Evolutionary conservation across 2,888 invertebrate genomes (phyloP).

Genomic region (Lithophane semibrunnea): DNA sequence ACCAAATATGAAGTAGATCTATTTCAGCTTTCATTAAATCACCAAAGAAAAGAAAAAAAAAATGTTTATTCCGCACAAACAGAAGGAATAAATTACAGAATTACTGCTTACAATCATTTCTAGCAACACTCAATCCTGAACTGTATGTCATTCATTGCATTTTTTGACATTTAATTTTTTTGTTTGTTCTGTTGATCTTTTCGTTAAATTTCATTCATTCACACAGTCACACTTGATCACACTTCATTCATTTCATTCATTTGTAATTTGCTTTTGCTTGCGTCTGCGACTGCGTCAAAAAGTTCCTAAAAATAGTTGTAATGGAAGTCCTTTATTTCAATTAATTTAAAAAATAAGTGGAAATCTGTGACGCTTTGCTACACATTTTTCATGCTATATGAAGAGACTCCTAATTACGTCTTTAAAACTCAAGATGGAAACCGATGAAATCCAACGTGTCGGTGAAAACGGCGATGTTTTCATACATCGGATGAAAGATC

Average conservation of each 20-base stretch:
- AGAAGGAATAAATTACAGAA: too few species aligned
- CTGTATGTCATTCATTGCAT: too few species aligned
- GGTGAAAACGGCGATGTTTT: conserved; percentile 76
- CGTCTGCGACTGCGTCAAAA: too few species aligned
- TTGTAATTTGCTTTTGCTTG: too few species aligned
- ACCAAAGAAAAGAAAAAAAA: too few species aligned
- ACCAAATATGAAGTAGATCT: not conserved
- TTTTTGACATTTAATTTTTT: not conserved
- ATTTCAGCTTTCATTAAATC: not conserved
- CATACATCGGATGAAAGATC: conserved; percentile 85
- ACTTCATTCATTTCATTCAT: too few species aligned
- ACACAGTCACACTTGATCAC: too few species aligned
- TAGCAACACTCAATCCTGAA: too few species aligned
- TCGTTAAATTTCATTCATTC: too few species aligned
- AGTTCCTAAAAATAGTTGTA: not conserved
- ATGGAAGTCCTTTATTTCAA: not conserved
- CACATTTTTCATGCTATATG: not conserved
- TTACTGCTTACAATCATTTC: too few species aligned
- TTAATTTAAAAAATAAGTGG: conserved; percentile 27
- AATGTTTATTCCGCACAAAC: too few species aligned
- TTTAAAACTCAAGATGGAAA: conserved; percentile 76
- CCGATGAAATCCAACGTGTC: conserved; percentile 75
- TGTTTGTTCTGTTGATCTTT: not conserved
- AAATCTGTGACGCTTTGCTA: not conserved
- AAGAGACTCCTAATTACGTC: not conserved